Percentiles rank a stretch among this genome's conserved stretches.
Evolutionary conservation across 2,888 invertebrate genomes (phyloP).

Genomic region (Lepidocyrtoides sp.): DNA sequence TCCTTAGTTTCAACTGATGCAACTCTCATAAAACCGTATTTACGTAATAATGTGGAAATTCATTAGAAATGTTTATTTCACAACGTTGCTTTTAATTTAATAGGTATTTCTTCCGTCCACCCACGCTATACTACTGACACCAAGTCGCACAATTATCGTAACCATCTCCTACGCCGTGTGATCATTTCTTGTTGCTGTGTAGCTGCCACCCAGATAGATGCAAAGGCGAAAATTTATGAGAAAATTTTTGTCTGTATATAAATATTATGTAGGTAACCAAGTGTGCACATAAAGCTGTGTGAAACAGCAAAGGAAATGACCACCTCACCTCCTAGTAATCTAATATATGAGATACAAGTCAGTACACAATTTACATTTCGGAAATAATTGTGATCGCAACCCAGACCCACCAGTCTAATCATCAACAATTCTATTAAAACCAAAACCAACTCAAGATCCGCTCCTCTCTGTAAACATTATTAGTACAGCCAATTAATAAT

Average conservation of each 20-base stretch:
- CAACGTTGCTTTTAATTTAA: slow-evolving; percentile 19
- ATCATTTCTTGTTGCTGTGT: neutral
- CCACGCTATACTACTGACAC: neutral
- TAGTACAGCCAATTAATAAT: slow-evolving; percentile 31
- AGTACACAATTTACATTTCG: neutral
- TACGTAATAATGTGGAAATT: neutral
- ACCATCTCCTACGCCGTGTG: slow-evolving; percentile 38
- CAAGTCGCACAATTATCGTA: slow-evolving; percentile 32
- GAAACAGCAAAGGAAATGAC: neutral
- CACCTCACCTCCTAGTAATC: neutral
- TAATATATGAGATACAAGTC: neutral
- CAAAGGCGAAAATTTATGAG: slow-evolving; percentile 8
- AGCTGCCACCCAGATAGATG: slow-evolving; percentile 33
- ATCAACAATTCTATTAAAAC: slow-evolving; percentile 20
- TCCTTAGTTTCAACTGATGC: neutral
- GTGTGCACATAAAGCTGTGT: neutral
- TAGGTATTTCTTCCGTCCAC: slow-evolving; percentile 37
- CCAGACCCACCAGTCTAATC: slow-evolving; percentile 19
- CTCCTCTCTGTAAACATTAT: slow-evolving; percentile 10
- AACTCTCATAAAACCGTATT: neutral
- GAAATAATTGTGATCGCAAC: slow-evolving; percentile 13
- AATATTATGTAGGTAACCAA: neutral
- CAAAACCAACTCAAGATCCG: neutral
- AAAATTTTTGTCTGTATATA: neutral
- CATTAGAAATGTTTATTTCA: slow-evolving; percentile 42